Conservation (phyloP, 23 tunicate genomes). For the Halocynthia aurantium region DNA sequence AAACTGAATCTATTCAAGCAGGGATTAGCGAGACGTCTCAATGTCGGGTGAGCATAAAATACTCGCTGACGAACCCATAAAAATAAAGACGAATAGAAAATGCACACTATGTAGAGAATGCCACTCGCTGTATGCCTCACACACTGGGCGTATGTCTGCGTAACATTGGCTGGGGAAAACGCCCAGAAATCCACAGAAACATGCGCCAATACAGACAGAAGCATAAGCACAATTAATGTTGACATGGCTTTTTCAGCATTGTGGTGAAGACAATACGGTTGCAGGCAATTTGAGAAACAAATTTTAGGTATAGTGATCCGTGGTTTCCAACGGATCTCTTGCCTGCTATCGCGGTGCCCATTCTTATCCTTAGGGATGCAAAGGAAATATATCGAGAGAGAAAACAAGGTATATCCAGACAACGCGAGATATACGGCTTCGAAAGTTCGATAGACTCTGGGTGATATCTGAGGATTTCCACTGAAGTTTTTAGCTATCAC, state of each 20-base stretch:
- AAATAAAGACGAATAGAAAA: conserved; percentile 5
- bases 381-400: too few relatives aligned
- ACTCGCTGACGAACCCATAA: conserved; percentile 26
- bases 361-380: too few relatives aligned
- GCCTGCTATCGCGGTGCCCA: too few relatives aligned
- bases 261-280: neutral
- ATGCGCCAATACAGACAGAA: conserved; percentile 4
- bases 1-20: conserved; percentile 11
- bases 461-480: too few relatives aligned
- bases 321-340: too few relatives aligned
- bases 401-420: too few relatives aligned
- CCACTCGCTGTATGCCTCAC: conserved; percentile 22
- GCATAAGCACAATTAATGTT: conserved; percentile 9
- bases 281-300: neutral
- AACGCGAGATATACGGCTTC: too few relatives aligned
- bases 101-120: conserved; percentile 1
- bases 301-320: too few relatives aligned
- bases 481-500: too few relatives aligned
- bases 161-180: neutral
- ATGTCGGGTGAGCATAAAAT: conserved; percentile 20
- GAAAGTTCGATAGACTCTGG: too few relatives aligned
- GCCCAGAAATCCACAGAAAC: conserved; percentile 24
- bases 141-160: conserved; percentile 5
- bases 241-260: neutral
- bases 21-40: conserved; percentile 21